Evolutionary conservation across 2,113 vertebrate genomes (phyloP).

Genomic region (human (Homo sapiens)): DNA sequence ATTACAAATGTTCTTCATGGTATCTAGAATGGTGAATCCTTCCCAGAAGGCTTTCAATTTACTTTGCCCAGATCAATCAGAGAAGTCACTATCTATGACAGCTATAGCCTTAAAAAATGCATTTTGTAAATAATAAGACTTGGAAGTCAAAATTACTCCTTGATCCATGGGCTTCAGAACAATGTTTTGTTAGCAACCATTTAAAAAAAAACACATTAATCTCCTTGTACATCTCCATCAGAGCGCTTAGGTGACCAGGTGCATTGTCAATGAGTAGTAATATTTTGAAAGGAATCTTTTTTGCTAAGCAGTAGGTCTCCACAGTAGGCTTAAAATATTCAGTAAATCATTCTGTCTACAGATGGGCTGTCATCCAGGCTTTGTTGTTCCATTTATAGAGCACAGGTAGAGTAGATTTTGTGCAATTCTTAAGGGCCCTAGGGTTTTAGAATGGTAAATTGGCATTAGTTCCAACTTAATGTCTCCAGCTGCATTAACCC

Average conservation of each 20-base stretch:
- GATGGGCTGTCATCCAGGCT: neutral
- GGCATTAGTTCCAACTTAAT: neutral
- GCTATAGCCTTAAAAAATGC: neutral
- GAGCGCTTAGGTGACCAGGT: neutral
- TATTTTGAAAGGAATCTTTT: neutral
- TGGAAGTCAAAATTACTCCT: neutral
- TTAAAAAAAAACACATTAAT: neutral
- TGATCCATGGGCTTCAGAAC: neutral
- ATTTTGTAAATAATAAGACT: neutral
- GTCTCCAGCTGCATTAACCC: neutral
- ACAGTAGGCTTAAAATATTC: neutral
- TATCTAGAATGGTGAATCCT: neutral
- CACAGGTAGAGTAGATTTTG: neutral
- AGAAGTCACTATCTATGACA: neutral
- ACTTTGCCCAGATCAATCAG: neutral
- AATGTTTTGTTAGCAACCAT: neutral
- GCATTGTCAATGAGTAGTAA: neutral
- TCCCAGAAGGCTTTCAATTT: neutral
- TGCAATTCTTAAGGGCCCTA: neutral
- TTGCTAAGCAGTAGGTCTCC: neutral
- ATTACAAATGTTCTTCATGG: neutral
- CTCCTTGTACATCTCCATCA: neutral
- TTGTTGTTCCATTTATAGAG: neutral
- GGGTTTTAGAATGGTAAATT: neutral
- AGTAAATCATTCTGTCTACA: neutral